Conservation (phyloP, 2,888 invertebrate species). For the Sinotaia quadrata region DNA sequence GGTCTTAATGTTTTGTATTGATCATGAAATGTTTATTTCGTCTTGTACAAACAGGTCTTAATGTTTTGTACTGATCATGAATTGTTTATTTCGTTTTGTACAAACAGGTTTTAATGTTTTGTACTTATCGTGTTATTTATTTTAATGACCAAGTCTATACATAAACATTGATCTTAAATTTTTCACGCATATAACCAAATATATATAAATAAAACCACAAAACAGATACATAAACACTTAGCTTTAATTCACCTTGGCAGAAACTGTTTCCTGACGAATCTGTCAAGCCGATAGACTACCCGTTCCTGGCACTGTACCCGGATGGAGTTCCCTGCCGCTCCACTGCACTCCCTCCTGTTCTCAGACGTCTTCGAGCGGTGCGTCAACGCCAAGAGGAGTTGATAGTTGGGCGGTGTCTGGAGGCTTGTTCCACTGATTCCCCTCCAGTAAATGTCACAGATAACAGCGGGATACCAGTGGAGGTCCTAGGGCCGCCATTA, state of each 20-base stretch:
- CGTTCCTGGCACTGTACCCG: constrained; percentile 59
- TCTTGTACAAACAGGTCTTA: too few relatives aligned
- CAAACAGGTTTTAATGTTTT: too few relatives aligned
- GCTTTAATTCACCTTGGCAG: constrained; percentile 30
- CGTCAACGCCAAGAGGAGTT: constrained; percentile 75
- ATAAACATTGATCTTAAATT: background rate
- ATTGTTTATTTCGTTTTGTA: too few relatives aligned
- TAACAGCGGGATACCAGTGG: constrained; percentile 76
- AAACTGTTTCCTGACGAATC: constrained; percentile 47
- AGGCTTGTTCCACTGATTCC: constrained; percentile 50
- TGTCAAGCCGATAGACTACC: constrained; percentile 51
- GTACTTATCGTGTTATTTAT: too few relatives aligned
- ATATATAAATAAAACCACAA: background rate
- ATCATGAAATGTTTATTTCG: too few relatives aligned
- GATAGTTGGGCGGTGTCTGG: constrained; percentile 74
- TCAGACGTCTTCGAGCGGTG: constrained; percentile 68
- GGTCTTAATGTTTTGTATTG: too few relatives aligned
- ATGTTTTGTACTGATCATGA: too few relatives aligned
- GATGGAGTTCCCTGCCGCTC: constrained; percentile 78
- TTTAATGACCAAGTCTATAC: too few relatives aligned
- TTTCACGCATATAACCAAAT: too few relatives aligned
- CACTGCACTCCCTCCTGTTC: constrained; percentile 73
- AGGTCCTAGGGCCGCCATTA: too few relatives aligned
- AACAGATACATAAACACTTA: background rate
- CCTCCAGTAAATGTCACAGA: constrained; percentile 68